phyloP scores from a whole-genome alignment of 2,797 vertebrate species.

The Myiotriccus ornatus region DNA sequence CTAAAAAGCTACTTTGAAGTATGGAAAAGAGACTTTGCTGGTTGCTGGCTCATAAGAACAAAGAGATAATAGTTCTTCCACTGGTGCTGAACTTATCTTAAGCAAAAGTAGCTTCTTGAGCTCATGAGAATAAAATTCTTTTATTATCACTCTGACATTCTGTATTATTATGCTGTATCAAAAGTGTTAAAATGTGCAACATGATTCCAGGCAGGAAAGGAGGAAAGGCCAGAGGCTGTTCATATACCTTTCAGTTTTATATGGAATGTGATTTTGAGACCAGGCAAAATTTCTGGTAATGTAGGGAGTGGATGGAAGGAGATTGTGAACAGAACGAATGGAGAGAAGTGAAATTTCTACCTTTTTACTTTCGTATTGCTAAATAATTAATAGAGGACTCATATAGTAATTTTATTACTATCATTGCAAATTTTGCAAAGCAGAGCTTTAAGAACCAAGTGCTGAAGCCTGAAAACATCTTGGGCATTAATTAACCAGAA shows the following conservation, averaged over 20 bases:
- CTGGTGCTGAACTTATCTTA: neutral
- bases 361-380: neutral
- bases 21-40: neutral
- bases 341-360: neutral
- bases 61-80: neutral
- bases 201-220: neutral
- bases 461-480: neutral
- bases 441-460: neutral
- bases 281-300: neutral
- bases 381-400: neutral
- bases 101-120: neutral
- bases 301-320: neutral
- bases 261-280: neutral
- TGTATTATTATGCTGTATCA: neutral
- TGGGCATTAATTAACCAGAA: neutral
- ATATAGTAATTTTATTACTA: neutral
- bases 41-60: neutral
- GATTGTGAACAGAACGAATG: neutral
- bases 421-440: neutral
- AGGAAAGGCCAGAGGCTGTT: neutral
- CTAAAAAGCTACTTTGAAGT: neutral
- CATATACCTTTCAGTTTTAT: neutral
- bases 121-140: neutral
- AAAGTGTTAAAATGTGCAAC: neutral
- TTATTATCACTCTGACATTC: neutral